Base-by-base conservation (phyloP, 1,140 invertebrate genomes). In the Drosophila jambulina region DNA sequence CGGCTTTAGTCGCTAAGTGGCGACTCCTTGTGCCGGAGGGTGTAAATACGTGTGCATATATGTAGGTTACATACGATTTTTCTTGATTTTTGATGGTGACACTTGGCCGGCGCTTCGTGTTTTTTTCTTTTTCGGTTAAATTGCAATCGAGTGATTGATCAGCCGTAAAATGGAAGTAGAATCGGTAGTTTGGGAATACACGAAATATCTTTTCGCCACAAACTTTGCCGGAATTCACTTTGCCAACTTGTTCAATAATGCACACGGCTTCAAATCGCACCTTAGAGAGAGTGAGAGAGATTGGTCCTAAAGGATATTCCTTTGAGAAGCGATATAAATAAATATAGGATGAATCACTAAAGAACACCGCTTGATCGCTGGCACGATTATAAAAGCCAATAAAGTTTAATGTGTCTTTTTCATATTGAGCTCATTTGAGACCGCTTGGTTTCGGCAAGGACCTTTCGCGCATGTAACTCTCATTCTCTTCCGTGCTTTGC, bases 1-100 rank as follows among this genome's bases (percentile, higher is more conserved):
- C 51, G 70, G 62, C 76, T 61, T 84, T 68, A 57, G 72, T 53
- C 78, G 76, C 72, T 83, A 83, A 83, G 81, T 83, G 81, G 65
- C 61, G 81, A 65, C 60, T 78, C 71, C 76, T 63, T 81, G 64
- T 38, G 1, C 15, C 9, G 15, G 34, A 25, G 53, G 53, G 53
- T 56, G 53, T 23, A 23, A 17, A 56, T 17, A 54, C 19, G 17
- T 17, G 15, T 29, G n/a, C 17, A 12, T n/a, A 27, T 3, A 23
- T 46, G 6, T 15, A 23, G 5, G 36, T 38, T 19, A 42, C 23
- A 29, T 25, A 25, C 17, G 34, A 71, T 71, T 69, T 71, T 69
- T 69, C 68, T 38, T 46, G 34, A 57, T 48, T 71, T 71, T 71
- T 69, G 68, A 57, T 36, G 32, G 25, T 45, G 51, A 48, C 63